Conservation (phyloP, 1,140 invertebrate genomes). For the Neodiprion lecontei region DNA sequence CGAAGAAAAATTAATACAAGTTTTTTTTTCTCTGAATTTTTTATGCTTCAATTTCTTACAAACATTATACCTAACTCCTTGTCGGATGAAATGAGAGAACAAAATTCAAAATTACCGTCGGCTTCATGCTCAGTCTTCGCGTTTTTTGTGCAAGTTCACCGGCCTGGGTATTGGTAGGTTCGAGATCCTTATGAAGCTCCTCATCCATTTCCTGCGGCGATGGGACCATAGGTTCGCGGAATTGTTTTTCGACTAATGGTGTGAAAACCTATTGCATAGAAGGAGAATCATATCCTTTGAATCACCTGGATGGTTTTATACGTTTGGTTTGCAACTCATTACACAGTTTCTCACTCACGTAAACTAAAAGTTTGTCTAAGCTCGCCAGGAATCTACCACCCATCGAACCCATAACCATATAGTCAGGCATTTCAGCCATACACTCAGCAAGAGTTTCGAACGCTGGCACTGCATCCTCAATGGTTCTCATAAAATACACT, state of each 20-base stretch:
- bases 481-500: conserved; percentile 72
- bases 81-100: neutral
- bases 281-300: conserved; percentile 37
- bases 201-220: conserved; percentile 26
- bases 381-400: conserved; percentile 65
- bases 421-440: conserved; percentile 66
- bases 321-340: conserved; percentile 42
- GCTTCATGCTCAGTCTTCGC: conserved; percentile 11
- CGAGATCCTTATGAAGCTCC: conserved; percentile 25
- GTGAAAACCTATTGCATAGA: conserved; percentile 55
- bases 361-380: conserved; percentile 56
- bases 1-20: neutral
- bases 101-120: conserved; percentile 13
- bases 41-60: neutral
- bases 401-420: conserved; percentile 69
- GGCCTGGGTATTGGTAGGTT: conserved; percentile 45
- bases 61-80: neutral
- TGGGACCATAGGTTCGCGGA: conserved; percentile 36
- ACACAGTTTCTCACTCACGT: conserved; percentile 46
- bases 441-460: conserved; percentile 62
- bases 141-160: conserved; percentile 35
- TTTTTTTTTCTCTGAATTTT: neutral
- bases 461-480: conserved; percentile 65
- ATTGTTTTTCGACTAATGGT: conserved; percentile 62
- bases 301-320: conserved; percentile 34